Base-by-base conservation (phyloP, 2,888 invertebrate species). In the Sarcophaga caerulescens region DNA sequence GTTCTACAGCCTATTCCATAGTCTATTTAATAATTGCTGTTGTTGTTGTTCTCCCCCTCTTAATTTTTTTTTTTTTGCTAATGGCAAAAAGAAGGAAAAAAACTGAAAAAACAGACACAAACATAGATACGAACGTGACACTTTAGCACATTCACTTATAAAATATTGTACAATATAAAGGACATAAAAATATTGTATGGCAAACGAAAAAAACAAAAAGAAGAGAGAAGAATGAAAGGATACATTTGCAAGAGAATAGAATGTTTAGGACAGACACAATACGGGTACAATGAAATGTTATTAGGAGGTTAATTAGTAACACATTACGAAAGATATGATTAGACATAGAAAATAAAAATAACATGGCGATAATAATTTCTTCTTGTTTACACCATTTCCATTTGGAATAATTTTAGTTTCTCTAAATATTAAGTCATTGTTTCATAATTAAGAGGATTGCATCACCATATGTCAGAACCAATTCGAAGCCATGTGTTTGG, bases 231-330 rank as follows among this genome's bases (percentile, higher is more conserved):
- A 65, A 65, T 52, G 25, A 52, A 52, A 52, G 52, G 52, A 52
- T 52, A 52, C 52, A 52, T 52, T 17, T 52, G 17, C 52, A 17
- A 52, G 52, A 52, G 52, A 52, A 52, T 52, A 52, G 4, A 52
- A 52, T 52, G 21, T 66, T 77, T 62, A 21, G 71, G 44, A 68
- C 45, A 69, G 17, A 63, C 68, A 65, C 23, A 81, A 23, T 65
- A 81, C 21, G 74, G 60, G 63, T 57, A 80, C 68, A 83, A 83
- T 59, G 60, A 86, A 81, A 83, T 68, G 74, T 69, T 85, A 78
- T 71, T 84, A 86, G 74, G 86, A 63, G 86, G 81, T 86, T 86
- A 86, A 86, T 86, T 86, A 86, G 86, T 84, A 84, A 84, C 84
- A 84, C 86, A 81, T 86, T 86, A 86, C 74, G 52, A 75, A 68